A percentile compares a stretch with the other conserved stretches of the same genome.
Conservation (phyloP, 1,140 invertebrate genomes). For the Drosophila setifemur region DNA sequence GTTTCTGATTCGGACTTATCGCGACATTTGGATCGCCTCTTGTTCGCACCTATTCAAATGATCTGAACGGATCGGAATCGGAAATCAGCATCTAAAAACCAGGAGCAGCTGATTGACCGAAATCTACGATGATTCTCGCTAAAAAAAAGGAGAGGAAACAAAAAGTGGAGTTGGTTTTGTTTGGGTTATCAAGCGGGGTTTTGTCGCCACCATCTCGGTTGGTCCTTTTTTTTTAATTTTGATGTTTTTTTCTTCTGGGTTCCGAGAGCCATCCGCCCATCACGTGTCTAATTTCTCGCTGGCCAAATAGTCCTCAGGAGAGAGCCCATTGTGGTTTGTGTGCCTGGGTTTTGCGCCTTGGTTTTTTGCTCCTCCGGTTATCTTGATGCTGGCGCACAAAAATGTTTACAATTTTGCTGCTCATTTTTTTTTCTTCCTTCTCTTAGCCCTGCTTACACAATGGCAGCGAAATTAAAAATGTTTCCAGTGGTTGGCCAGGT, state of each 20-base stretch:
- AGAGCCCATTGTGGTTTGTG: conserved; percentile 50
- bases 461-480: conserved; percentile 71
- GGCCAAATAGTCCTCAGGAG: conserved; percentile 67
- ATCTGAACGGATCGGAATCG: conserved; percentile 28
- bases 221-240: too few species aligned
- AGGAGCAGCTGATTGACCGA: conserved; percentile 63
- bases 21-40: conserved; percentile 44
- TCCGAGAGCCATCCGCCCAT: conserved; percentile 40
- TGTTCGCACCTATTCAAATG: conserved; percentile 77
- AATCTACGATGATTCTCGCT: neutral
- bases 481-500: conserved; percentile 43
- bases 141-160: conserved; percentile 14
- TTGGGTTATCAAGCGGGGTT: conserved; percentile 57
- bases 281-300: conserved; percentile 78
- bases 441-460: conserved; percentile 43
- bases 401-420: conserved; percentile 76
- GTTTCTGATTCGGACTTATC: conserved; percentile 34
- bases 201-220: conserved; percentile 64
- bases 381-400: conserved; percentile 77
- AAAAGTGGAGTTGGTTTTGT: conserved; percentile 43
- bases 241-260: neutral
- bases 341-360: conserved; percentile 17
- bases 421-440: conserved; percentile 51
- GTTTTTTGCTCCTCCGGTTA: conserved; percentile 20
- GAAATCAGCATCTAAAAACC: conserved; percentile 10